phyloP scores from a whole-genome alignment of 2,888 invertebrate species.

The Scaptomyza parva region DNA sequence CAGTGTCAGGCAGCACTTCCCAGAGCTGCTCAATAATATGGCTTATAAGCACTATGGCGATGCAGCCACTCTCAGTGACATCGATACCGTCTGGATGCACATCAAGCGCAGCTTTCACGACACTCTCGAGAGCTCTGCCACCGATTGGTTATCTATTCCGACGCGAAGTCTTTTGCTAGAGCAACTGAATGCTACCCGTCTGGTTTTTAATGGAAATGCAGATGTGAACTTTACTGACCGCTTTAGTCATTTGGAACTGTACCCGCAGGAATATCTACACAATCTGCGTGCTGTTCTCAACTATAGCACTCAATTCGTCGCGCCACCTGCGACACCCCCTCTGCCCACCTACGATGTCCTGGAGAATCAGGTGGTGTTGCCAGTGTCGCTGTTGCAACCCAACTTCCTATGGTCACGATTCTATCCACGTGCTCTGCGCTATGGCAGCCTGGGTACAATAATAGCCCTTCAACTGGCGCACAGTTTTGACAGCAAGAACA shows the following conservation, averaged over 20 bases:
- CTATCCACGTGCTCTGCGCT: slow-evolving; percentile 81
- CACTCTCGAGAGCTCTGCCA: slow-evolving; percentile 50
- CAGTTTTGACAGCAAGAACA: slow-evolving; percentile 70
- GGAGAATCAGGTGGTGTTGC: slow-evolving; percentile 71
- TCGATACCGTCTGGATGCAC: slow-evolving; percentile 74
- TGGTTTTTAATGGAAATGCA: slow-evolving; percentile 65
- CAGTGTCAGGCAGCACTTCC: slow-evolving; percentile 64
- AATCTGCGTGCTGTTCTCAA: slow-evolving; percentile 64
- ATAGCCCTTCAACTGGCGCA: slow-evolving; percentile 80
- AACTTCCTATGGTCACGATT: slow-evolving; percentile 79
- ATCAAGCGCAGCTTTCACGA: slow-evolving; percentile 66
- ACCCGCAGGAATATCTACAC: slow-evolving; percentile 59
- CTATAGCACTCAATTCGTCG: slow-evolving; percentile 28
- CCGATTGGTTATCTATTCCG: slow-evolving; percentile 64
- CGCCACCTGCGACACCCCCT: slow-evolving; percentile 15
- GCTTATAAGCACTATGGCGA: slow-evolving; percentile 66
- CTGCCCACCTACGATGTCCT: slow-evolving; percentile 57
- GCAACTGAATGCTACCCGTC: slow-evolving; percentile 64
- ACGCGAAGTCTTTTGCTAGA: slow-evolving; percentile 65
- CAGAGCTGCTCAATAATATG: slow-evolving; percentile 77
- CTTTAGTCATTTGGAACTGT: slow-evolving; percentile 54
- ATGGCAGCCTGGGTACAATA: slow-evolving; percentile 75
- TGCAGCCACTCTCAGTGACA: slow-evolving; percentile 63
- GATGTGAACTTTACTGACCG: slow-evolving; percentile 63
- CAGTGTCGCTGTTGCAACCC: slow-evolving; percentile 77